Evolutionary conservation across 2,113 vertebrate species (phyloP).

Genomic region (Oryzias melastigma): DNA sequence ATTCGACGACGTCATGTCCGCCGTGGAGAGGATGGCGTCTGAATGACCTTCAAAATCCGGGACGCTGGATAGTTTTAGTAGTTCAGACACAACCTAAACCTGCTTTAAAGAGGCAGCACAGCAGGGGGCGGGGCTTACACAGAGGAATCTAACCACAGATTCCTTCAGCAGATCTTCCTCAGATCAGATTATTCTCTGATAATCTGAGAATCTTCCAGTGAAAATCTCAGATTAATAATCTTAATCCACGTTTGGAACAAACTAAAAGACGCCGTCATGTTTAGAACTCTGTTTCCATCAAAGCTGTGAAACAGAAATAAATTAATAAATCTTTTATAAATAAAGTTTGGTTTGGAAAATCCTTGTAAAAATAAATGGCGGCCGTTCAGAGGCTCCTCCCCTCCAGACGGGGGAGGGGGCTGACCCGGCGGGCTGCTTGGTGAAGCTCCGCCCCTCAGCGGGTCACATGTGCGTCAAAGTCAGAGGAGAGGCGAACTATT

Average conservation of each 20-base stretch:
- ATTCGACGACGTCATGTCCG: no score
- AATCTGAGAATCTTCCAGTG: background rate
- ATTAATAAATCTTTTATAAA: conserved; percentile 71
- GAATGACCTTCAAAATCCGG: no score
- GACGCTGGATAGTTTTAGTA: no score
- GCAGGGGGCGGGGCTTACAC: no score
- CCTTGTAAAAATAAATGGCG: conserved; percentile 67
- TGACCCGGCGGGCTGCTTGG: conserved; percentile 45
- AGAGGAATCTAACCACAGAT: no score
- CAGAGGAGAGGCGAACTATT: conserved; percentile 54
- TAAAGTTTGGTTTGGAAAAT: conserved; percentile 64
- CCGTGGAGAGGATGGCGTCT: no score
- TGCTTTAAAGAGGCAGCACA: no score
- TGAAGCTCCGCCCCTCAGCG: conserved; percentile 59
- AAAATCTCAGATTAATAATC: background rate
- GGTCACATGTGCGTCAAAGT: conserved; percentile 28
- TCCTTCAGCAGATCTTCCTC: no score
- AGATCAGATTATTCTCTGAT: no score
- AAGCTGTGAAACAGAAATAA: conserved; percentile 59
- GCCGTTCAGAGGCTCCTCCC: conserved; percentile 34
- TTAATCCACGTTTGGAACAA: background rate
- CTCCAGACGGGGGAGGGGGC: conserved; percentile 27
- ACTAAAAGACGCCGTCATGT: no score
- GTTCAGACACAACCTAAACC: no score
- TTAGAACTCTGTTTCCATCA: no score